Evolutionary conservation across 1,140 invertebrate genomes (phyloP).

Genomic region (Euura saliciscinereae): DNA sequence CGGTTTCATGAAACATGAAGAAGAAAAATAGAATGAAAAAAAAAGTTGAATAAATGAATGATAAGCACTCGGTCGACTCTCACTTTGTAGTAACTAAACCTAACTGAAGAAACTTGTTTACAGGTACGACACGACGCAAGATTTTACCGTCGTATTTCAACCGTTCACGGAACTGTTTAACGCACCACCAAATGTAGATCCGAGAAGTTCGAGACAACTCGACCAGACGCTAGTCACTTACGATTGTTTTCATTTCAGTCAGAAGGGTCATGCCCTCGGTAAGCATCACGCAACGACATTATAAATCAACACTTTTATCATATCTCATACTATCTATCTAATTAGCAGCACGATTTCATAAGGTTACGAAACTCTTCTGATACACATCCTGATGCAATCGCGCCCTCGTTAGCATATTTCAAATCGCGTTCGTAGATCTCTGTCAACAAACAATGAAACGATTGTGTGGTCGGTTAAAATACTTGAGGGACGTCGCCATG

Average conservation of each 20-base stretch:
- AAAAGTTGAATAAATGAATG: slow-evolving; percentile 17
- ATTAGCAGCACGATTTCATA: too few relatives aligned
- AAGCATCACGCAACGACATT: slow-evolving; percentile 21
- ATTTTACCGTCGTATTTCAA: slow-evolving; percentile 75
- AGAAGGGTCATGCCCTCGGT: slow-evolving; percentile 66
- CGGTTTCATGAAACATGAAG: neutral
- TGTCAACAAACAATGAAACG: too few relatives aligned
- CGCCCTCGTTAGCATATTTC: too few relatives aligned
- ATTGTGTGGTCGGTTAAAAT: too few relatives aligned
- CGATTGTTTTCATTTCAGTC: slow-evolving; percentile 71
- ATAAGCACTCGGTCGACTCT: neutral
- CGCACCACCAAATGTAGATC: slow-evolving; percentile 57
- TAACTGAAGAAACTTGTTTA: slow-evolving; percentile 15
- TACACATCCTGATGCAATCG: too few relatives aligned
- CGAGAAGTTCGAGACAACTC: slow-evolving; percentile 38
- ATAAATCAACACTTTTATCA: too few relatives aligned
- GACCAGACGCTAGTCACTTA: slow-evolving; percentile 64
- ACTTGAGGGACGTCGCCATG: too few relatives aligned
- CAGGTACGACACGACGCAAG: slow-evolving; percentile 50
- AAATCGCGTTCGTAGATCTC: too few relatives aligned
- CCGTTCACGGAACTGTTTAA: slow-evolving; percentile 67
- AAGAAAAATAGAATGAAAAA: slow-evolving; percentile 7
- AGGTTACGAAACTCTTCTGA: too few relatives aligned
- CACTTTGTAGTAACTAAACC: neutral
- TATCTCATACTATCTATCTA: too few relatives aligned